Evolutionary conservation across 2,113 vertebrate genomes (phyloP).

Genomic region (Aptenodytes patagonicus): DNA sequence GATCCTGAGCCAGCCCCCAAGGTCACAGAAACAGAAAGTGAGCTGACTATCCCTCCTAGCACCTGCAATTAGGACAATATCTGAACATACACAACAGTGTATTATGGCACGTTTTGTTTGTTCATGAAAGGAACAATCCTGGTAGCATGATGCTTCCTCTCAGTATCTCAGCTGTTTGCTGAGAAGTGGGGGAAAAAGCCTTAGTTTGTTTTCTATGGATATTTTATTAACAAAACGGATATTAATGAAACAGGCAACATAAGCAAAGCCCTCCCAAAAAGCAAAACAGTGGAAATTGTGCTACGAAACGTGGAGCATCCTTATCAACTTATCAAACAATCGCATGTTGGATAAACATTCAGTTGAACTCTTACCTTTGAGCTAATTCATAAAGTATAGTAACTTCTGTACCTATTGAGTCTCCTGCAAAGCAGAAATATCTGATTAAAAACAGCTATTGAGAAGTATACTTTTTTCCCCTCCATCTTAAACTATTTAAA

Average conservation of each 20-base stretch:
- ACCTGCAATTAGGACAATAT: background rate
- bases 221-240: background rate
- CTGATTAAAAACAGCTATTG: background rate
- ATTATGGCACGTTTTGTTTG: background rate
- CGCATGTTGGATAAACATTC: background rate
- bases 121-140: background rate
- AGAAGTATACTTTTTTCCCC: background rate
- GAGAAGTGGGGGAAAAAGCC: background rate
- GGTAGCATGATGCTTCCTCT: background rate
- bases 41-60: background rate
- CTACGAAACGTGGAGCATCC: background rate
- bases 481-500: background rate
- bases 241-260: background rate
- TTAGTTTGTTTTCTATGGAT: background rate
- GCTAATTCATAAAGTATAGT: constrained; percentile 67
- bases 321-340: background rate
- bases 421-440: constrained; percentile 74
- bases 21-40: background rate
- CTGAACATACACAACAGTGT: background rate
- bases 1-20: background rate
- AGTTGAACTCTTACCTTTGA: constrained; percentile 74
- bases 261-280: background rate
- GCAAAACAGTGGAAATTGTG: background rate
- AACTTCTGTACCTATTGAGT: constrained; percentile 71
- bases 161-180: background rate